Conservation (phyloP, 1,140 invertebrate species). For the Panagrolaimus sp. region DNA sequence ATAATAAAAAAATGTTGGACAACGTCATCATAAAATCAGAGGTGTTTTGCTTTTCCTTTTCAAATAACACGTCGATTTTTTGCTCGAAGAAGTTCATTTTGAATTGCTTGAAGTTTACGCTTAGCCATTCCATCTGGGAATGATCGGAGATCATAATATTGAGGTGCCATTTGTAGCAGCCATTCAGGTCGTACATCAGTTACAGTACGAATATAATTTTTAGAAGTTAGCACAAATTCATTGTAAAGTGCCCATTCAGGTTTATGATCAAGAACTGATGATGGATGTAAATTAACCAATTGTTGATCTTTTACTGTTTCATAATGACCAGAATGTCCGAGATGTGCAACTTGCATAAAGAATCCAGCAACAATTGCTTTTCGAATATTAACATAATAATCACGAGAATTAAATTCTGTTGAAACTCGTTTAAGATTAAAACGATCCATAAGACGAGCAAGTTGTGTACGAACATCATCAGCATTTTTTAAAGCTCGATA, state of each 20-base stretch:
- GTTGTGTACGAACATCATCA: conserved; percentile 75
- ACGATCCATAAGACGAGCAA: conserved; percentile 80
- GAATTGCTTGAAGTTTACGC: conserved; percentile 67
- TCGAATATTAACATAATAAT: conserved; percentile 97
- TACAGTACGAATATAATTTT: conserved; percentile 97
- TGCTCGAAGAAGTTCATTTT: background rate
- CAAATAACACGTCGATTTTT: background rate
- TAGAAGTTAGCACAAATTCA: conserved; percentile 97
- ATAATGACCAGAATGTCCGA: conserved; percentile 91
- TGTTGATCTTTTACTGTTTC: conserved; percentile 98
- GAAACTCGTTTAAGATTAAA: conserved; percentile 80
- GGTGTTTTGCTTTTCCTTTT: no score
- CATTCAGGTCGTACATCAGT: conserved; percentile 88
- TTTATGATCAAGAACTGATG: conserved; percentile 95
- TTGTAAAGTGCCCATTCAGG: conserved; percentile 99
- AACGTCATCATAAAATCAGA: no score
- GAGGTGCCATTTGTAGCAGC: conserved; percentile 87
- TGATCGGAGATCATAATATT: conserved; percentile 95
- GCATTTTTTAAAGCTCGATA: conserved; percentile 91
- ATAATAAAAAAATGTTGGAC: no score
- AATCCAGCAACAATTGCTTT: conserved; percentile 95
- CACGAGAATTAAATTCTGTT: conserved; percentile 95
- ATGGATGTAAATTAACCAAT: conserved; percentile 94
- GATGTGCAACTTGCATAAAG: conserved; percentile 98
- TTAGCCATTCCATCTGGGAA: conserved; percentile 90